These are phyloP conservation scores for Kobus ellipsiprymnus DNA, from an alignment of 2,113 vertebrate species.

Conservation along the genomic window DNA sequence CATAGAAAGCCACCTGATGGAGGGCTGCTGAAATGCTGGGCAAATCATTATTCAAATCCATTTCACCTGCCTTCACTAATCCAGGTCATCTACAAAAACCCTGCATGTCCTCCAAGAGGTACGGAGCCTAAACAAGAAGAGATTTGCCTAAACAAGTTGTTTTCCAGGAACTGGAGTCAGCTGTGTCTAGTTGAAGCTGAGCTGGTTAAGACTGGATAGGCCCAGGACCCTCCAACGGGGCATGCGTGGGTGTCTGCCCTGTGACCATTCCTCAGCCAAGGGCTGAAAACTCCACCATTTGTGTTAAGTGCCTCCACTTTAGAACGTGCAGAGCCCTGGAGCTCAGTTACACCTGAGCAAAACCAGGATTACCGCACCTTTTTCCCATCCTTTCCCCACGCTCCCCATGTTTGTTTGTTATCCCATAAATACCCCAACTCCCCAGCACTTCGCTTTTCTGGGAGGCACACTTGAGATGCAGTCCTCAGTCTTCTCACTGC, in stretches of 20 bases:
- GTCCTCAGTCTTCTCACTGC: accelerated
- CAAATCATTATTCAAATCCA: neutral
- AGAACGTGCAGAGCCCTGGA: neutral
- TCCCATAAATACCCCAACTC: neutral
- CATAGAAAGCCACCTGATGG: neutral
- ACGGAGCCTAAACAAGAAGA: neutral
- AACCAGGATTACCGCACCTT: no score
- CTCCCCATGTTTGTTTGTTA: neutral
- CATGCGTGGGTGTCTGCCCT: neutral
- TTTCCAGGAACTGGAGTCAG: neutral
- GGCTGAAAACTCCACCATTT: neutral
- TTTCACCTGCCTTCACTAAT: neutral
- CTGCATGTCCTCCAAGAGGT: neutral
- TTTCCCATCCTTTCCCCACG: neutral
- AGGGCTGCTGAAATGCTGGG: neutral
- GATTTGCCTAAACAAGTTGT: neutral
- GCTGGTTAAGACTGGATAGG: neutral
- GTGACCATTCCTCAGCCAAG: neutral
- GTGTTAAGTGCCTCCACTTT: neutral
- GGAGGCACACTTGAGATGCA: accelerated
- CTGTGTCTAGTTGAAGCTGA: neutral
- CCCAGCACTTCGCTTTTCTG: accelerated
- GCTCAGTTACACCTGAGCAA: neutral
- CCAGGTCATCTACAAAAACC: neutral
- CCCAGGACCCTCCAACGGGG: neutral